These are phyloP conservation scores for Amblyopsis rosae DNA, from an alignment of 2,113 vertebrate species.

Conservation along the genomic window DNA sequence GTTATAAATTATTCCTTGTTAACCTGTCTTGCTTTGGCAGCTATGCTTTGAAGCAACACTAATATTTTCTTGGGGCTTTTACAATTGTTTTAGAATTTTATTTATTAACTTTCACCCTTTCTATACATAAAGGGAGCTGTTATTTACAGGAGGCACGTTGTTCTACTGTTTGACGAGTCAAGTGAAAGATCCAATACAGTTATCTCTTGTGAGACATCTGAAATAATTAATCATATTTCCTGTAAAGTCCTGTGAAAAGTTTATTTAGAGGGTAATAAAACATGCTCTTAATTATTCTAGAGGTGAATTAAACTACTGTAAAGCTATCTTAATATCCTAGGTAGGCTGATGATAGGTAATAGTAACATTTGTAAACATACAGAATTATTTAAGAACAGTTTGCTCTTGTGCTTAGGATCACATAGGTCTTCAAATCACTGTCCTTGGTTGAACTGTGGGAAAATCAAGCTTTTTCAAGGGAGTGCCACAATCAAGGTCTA, in stretches of 20 bases:
- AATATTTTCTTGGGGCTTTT: conserved; percentile 28
- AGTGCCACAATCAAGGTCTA: conserved; percentile 29
- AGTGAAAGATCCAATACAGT: conserved; percentile 22
- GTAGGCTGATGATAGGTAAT: conserved; percentile 7
- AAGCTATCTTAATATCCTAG: neutral
- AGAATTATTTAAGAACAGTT: neutral
- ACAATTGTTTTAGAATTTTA: conserved; percentile 20
- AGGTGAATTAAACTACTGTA: conserved; percentile 11
- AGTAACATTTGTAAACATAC: conserved; percentile 4
- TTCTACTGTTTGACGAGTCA: conserved; percentile 56
- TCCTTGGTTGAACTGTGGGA: conserved; percentile 21
- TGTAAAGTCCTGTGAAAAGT: neutral
- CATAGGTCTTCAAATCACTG: conserved; percentile 10
- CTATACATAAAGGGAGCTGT: conserved; percentile 29
- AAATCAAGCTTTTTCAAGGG: neutral
- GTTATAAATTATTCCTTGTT: conserved; percentile 24
- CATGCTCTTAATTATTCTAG: neutral
- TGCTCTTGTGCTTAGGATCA: neutral
- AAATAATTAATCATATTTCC: conserved; percentile 53
- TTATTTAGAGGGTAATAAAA: conserved; percentile 31
- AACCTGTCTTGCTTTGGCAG: neutral
- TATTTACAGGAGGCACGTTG: conserved; percentile 36
- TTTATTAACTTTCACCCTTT: conserved; percentile 3
- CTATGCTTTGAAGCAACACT: conserved; percentile 23
- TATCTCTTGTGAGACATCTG: conserved; percentile 13